A percentile compares a stretch with the other conserved stretches of the same genome.
phyloP scores from a whole-genome alignment of 2,113 vertebrate genomes.

The Gasterosteus aculeatus region DNA sequence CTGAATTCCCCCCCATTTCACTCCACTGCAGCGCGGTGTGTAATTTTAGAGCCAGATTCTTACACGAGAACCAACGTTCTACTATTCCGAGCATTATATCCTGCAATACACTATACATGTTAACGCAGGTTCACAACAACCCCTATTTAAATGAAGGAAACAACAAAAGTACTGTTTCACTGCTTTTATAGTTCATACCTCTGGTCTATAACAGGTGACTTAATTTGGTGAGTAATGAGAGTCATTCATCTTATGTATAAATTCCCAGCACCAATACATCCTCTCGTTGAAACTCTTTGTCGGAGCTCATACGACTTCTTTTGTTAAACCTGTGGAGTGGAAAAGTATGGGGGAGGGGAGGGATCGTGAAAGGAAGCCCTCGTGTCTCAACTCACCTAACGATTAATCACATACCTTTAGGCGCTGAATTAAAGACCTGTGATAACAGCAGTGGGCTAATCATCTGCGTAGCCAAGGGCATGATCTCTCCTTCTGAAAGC shows the following conservation, averaged over 20 bases:
- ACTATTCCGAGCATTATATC: neutral
- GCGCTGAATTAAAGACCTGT: conserved; percentile 79
- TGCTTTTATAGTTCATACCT: conserved; percentile 37
- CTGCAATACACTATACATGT: neutral
- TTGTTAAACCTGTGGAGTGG: conserved; percentile 79
- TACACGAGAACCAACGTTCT: conserved; percentile 18
- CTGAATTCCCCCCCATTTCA: conserved; percentile 35
- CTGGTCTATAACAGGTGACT: conserved; percentile 38
- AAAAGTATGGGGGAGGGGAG: conserved; percentile 62
- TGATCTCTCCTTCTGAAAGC: conserved; percentile 66
- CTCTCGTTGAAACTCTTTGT: conserved; percentile 56
- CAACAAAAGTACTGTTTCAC: neutral
- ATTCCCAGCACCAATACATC: conserved; percentile 63
- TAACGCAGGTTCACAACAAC: neutral
- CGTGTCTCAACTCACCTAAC: conserved; percentile 76
- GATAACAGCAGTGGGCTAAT: conserved; percentile 77
- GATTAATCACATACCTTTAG: conserved; percentile 81
- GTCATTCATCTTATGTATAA: conserved; percentile 73
- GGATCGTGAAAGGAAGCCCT: conserved; percentile 54
- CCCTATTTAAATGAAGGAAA: conserved; percentile 26
- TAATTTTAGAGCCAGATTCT: conserved; percentile 39
- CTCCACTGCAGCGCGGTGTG: conserved; percentile 15
- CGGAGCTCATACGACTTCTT: conserved; percentile 68
- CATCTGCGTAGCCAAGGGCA: conserved; percentile 74
- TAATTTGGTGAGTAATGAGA: conserved; percentile 71